Evolutionary conservation across 2,888 invertebrate species (phyloP).

Genomic region (Cheilosia urbana): DNA sequence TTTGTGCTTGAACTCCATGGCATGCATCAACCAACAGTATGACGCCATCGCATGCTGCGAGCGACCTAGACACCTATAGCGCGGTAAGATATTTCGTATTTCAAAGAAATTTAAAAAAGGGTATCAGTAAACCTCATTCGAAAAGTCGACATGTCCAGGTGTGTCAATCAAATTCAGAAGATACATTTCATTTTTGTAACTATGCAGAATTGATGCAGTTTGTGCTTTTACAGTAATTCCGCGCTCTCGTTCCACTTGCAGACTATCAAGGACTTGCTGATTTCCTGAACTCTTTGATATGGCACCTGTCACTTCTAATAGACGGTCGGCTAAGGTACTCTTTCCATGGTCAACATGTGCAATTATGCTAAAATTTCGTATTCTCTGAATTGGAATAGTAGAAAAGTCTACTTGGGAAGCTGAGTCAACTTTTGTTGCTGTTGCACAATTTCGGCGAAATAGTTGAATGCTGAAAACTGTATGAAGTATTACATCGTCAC

Average conservation of each 20-base stretch:
- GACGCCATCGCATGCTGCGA: slow-evolving; percentile 97
- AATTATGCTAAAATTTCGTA: slow-evolving; percentile 98
- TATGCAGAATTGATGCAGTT: slow-evolving; percentile 94
- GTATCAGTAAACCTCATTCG: slow-evolving; percentile 90
- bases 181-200: slow-evolving; percentile 88
- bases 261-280: slow-evolving; percentile 90
- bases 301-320: slow-evolving; percentile 96
- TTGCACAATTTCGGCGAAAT: slow-evolving; percentile 25
- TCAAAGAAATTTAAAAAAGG: background rate
- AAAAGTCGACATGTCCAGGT: slow-evolving; percentile 99
- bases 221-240: slow-evolving; percentile 99
- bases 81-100: background rate
- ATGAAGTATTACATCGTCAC: background rate
- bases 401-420: slow-evolving; percentile 75
- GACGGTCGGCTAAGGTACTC: slow-evolving; percentile 96
- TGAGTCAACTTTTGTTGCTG: background rate
- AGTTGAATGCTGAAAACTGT: slow-evolving; percentile 18
- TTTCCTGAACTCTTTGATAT: slow-evolving; percentile 87
- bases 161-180: slow-evolving; percentile 98
- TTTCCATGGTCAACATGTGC: slow-evolving; percentile 99
- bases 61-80: slow-evolving; percentile 90
- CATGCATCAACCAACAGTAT: slow-evolving; percentile 97
- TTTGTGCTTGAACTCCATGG: slow-evolving; percentile 98
- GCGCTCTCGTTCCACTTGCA: slow-evolving; percentile 95
- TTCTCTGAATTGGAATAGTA: slow-evolving; percentile 83